phyloP scores from a whole-genome alignment of 1,140 invertebrate genomes.

The Drosophila micromelanica region DNA sequence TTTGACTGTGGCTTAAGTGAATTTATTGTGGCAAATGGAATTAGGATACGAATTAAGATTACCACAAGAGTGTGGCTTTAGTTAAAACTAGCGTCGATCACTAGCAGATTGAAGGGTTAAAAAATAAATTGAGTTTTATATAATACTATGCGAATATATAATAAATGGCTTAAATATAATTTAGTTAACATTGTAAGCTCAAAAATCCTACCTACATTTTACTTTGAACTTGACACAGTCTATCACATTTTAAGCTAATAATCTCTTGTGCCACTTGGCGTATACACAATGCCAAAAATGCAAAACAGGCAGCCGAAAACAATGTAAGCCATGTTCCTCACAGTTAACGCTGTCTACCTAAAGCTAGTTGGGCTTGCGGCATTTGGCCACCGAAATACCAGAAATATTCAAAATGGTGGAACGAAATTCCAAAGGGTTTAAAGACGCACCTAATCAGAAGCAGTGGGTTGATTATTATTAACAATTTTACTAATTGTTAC shows the following conservation, averaged over 20 bases:
- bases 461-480: background rate
- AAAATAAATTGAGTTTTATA: too few relatives aligned
- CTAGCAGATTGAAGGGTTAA: too few relatives aligned
- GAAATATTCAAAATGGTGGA: constrained; percentile 31
- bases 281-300: constrained; percentile 34
- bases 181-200: too few relatives aligned
- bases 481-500: constrained; percentile 8
- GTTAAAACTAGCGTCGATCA: background rate
- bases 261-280: constrained; percentile 1
- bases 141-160: too few relatives aligned
- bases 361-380: constrained; percentile 14
- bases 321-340: constrained; percentile 16
- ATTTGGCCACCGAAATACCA: constrained; percentile 27
- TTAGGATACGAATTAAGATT: constrained; percentile 7
- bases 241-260: background rate
- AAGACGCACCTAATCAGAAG: background rate
- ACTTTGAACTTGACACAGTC: background rate
- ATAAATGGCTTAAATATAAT: too few relatives aligned
- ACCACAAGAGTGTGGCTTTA: background rate
- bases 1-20: constrained; percentile 46
- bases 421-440: constrained; percentile 3
- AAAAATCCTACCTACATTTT: background rate
- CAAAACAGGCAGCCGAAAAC: constrained; percentile 10
- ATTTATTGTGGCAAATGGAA: constrained; percentile 47
- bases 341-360: constrained; percentile 8